Evolutionary conservation across 1,140 invertebrate species (phyloP).

Genomic region (Aporrectodea caliginosa): DNA sequence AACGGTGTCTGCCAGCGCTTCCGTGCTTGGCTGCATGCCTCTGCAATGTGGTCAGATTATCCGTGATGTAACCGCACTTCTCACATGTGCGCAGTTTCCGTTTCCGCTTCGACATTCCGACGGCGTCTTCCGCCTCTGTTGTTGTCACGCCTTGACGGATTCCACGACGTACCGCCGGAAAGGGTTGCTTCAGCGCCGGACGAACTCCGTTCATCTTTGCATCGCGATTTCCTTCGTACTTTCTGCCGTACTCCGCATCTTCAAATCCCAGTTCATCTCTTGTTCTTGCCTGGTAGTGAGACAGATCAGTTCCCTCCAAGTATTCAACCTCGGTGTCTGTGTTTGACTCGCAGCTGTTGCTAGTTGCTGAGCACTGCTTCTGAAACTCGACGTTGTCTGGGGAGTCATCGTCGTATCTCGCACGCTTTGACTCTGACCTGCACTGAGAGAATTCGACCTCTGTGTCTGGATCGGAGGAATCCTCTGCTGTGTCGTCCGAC

Average conservation of each 20-base stretch:
- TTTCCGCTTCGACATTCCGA: not conserved
- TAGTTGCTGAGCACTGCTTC: not conserved
- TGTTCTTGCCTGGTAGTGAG: not conserved
- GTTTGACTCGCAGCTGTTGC: not conserved
- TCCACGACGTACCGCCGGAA: not conserved
- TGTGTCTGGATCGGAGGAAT: not conserved
- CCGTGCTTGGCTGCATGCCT: conserved; percentile 48
- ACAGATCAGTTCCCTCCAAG: not conserved
- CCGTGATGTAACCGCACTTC: conserved; percentile 48
- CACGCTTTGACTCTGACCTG: not conserved
- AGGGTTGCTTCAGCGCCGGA: conserved; percentile 41
- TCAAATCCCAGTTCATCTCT: not conserved
- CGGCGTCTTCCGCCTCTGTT: not conserved
- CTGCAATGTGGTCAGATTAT: conserved; percentile 44
- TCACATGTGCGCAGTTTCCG: conserved; percentile 36
- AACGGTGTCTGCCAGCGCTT: conserved; percentile 43
- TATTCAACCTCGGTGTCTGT: not conserved
- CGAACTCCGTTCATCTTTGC: conserved; percentile 42
- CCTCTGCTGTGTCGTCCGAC: not conserved
- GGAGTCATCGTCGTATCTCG: too few species aligned
- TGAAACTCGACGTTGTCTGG: not conserved
- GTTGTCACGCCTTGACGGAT: not conserved
- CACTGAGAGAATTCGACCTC: not conserved
- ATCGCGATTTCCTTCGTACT: conserved; percentile 35
- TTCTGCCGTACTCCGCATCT: not conserved